phyloP scores from a whole-genome alignment of 2,888 invertebrate species.

The Cerastoderma edule region DNA sequence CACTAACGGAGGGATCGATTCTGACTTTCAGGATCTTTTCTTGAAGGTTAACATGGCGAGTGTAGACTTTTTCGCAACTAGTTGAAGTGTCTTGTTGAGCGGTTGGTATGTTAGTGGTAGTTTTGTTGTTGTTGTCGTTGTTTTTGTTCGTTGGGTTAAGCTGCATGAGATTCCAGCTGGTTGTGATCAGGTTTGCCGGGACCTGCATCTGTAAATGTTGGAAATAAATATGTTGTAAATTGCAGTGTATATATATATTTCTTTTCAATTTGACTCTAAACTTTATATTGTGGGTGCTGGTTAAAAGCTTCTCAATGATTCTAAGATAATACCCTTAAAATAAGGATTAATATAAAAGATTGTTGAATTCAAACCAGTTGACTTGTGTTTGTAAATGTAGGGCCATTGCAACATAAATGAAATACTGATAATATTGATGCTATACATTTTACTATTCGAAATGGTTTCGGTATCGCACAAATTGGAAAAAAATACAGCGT shows the following conservation, averaged over 20 bases:
- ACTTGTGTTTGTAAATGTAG: no score
- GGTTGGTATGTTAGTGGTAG: slow-evolving; percentile 32
- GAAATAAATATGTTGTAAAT: background rate
- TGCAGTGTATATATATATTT: background rate
- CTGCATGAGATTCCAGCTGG: slow-evolving; percentile 63
- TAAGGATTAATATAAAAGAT: no score
- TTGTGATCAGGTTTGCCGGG: slow-evolving; percentile 71
- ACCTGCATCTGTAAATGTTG: slow-evolving; percentile 61
- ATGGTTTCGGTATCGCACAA: no score
- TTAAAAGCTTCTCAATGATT: background rate
- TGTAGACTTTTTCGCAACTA: slow-evolving; percentile 52
- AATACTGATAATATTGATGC: no score
- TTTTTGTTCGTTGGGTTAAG: slow-evolving; percentile 37
- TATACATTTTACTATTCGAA: no score
- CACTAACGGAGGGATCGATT: slow-evolving; percentile 53
- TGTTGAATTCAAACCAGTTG: no score
- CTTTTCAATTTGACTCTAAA: background rate
- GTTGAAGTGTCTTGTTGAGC: slow-evolving; percentile 14
- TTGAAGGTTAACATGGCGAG: slow-evolving; percentile 61
- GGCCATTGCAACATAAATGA: no score
- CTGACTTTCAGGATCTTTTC: slow-evolving; percentile 63
- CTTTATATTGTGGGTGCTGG: background rate
- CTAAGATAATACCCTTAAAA: no score
- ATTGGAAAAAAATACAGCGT: no score
- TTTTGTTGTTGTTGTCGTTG: slow-evolving; percentile 24